phyloP scores from a whole-genome alignment of 2,113 vertebrate species.

The Nerophis lumbriciformis region DNA sequence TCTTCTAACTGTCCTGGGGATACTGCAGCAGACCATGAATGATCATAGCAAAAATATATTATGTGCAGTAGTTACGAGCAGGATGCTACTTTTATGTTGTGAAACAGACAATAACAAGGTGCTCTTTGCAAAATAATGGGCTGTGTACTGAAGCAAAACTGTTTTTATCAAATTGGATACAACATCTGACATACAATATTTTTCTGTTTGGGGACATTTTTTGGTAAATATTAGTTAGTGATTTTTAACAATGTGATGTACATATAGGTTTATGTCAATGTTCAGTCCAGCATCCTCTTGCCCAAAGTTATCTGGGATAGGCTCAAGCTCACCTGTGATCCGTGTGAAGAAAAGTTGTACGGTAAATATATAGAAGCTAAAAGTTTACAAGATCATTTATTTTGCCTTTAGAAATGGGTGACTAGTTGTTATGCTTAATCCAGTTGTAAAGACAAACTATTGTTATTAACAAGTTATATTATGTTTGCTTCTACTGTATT shows the following conservation, averaged over 20 bases:
- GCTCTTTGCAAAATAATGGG: background rate
- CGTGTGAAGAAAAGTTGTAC: too few relatives aligned
- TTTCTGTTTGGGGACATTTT: background rate
- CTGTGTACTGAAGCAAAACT: background rate
- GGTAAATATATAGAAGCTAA: too few relatives aligned
- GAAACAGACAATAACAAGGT: background rate
- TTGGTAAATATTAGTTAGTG: background rate
- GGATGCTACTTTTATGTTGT: background rate
- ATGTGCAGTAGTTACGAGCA: background rate
- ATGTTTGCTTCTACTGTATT: too few relatives aligned
- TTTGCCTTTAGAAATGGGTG: too few relatives aligned
- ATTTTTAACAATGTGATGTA: background rate
- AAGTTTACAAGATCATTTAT: too few relatives aligned
- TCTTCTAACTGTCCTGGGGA: slow-evolving; percentile 86
- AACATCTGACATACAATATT: background rate
- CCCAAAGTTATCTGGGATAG: too few relatives aligned
- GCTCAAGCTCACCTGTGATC: too few relatives aligned
- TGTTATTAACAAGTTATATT: too few relatives aligned
- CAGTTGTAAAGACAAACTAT: too few relatives aligned
- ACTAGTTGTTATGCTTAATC: too few relatives aligned
- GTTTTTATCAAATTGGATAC: background rate
- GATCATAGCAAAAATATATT: slow-evolving; percentile 3
- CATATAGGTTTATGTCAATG: too few relatives aligned
- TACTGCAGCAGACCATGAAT: slow-evolving; percentile 84
- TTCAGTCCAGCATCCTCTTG: too few relatives aligned